Percentiles rank a stretch among this genome's conserved stretches.
Evolutionary conservation across 1,140 invertebrate genomes (phyloP).

Genomic region (Magallana gigas): DNA sequence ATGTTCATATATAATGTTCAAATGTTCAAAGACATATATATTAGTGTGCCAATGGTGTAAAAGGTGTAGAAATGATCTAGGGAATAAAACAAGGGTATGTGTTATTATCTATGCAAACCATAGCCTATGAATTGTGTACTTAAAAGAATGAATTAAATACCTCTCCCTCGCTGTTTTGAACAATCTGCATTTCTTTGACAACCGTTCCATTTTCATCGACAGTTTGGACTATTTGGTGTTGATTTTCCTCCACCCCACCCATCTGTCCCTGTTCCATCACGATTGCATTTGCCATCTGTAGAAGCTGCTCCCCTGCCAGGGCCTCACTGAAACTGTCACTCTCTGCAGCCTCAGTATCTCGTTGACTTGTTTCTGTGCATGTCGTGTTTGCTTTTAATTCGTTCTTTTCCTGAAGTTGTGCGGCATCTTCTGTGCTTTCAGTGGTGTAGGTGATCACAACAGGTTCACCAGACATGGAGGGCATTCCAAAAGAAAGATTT

Average conservation of each 20-base stretch:
- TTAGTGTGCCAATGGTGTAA: too few species aligned
- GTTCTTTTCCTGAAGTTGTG: background rate
- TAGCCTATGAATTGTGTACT: too few species aligned
- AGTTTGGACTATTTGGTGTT: background rate
- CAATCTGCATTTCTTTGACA: conserved; percentile 38
- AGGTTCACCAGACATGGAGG: conserved; percentile 18
- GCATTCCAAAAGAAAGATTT: background rate
- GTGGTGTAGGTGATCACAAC: conserved; percentile 1
- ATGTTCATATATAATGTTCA: too few species aligned
- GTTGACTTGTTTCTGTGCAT: background rate
- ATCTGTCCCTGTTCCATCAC: conserved; percentile 26
- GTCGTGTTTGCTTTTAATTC: background rate
- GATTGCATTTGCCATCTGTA: conserved; percentile 42
- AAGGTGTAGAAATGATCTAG: too few species aligned
- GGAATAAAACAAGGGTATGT: too few species aligned
- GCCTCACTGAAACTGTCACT: conserved; percentile 40
- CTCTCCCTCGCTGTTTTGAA: conserved; percentile 12
- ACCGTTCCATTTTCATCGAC: background rate
- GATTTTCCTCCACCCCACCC: background rate
- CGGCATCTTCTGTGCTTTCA: background rate
- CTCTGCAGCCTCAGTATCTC: background rate
- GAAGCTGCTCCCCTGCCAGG: conserved; percentile 43
- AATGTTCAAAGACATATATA: too few species aligned
- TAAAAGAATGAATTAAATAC: background rate
- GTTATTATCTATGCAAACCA: too few species aligned